A percentile compares a stretch with the other conserved stretches of the same genome.
Evolutionary conservation across 1,140 invertebrate genomes (phyloP).

Genomic region (Eupristina koningsbergeri): DNA sequence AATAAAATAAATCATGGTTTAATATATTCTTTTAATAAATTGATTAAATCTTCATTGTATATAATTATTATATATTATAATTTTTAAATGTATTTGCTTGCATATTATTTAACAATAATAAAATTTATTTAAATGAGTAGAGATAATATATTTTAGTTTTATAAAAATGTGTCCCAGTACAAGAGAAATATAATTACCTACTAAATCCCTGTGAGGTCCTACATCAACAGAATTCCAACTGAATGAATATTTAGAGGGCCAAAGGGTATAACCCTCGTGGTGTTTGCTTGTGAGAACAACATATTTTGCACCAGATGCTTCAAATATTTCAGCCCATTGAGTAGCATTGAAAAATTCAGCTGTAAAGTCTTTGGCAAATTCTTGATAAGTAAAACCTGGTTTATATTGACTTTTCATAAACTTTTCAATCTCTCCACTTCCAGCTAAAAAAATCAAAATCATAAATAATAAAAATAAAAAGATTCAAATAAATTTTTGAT

Average conservation of each 20-base stretch:
- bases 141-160: neutral
- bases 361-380: slow-evolving; percentile 87
- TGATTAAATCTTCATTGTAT: no score
- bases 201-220: slow-evolving; percentile 87
- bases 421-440: slow-evolving; percentile 65
- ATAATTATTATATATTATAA: no score
- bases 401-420: slow-evolving; percentile 86
- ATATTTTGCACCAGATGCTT: slow-evolving; percentile 87
- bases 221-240: slow-evolving; percentile 93
- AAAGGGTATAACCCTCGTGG: slow-evolving; percentile 93
- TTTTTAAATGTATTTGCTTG: no score
- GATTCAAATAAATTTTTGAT: neutral
- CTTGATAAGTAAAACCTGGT: slow-evolving; percentile 88
- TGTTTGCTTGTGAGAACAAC: slow-evolving; percentile 94
- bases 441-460: slow-evolving; percentile 37
- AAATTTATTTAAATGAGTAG: neutral
- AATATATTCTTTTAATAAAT: no score
- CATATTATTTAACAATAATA: no score
- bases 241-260: slow-evolving; percentile 89
- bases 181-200: slow-evolving; percentile 73
- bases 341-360: slow-evolving; percentile 87
- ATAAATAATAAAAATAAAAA: slow-evolving; percentile 11
- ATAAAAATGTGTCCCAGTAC: neutral
- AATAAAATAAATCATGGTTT: no score
- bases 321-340: slow-evolving; percentile 84